Evolutionary conservation across 1,140 invertebrate genomes (phyloP), one percentile per base, ranked within the genome.

Genomic region (Riptortus pedestris): DNA sequence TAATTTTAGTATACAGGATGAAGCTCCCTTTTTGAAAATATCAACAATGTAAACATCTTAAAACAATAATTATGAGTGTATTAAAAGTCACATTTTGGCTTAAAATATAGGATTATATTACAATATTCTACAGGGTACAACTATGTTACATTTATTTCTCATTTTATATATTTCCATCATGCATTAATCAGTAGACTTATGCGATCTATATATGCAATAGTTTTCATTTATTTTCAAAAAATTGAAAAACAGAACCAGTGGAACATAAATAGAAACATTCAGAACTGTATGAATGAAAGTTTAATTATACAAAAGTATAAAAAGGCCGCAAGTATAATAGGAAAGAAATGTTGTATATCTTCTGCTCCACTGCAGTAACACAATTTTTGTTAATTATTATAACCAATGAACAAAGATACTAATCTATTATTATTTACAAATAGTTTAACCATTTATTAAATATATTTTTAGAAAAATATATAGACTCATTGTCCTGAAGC

Each of bases 71-170:
- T 55, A 59, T 59, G 29, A 59, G 33, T 59, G 57, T 59, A 59
- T 59, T 59, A 59, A 59, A 59, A 59, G 57, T 59, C 57, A 59
- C 57, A 43, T 62, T 62, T 62, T 48, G 61, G 24, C 61, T 51
- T 62, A 62, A 62, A 62, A 62, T 62, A 62, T 62, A 62, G n/a
- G 61, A 48, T 47, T 62, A 62, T 62, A 62, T 59, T 59, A 59
- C 57, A 59, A 59, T 62, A 48, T 51, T 26, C 61, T 62, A 62
- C 61, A 62, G 61, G 61, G 61, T 27, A 62, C 47, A 62, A 20
- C 61, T 62, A 62, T 62, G 61, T 33, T 62, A 62, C 61, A 62
- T 20, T 55, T 55, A 55, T 55, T 55, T 55, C 24, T 55, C 26
- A 24, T 24, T 55, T 24, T 24, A 55, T 55, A 24, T 55, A 55